Evolutionary conservation across 2,888 invertebrate species (phyloP), one percentile per base, ranked within the genome.

Genomic region (Fragum sueziense): DNA sequence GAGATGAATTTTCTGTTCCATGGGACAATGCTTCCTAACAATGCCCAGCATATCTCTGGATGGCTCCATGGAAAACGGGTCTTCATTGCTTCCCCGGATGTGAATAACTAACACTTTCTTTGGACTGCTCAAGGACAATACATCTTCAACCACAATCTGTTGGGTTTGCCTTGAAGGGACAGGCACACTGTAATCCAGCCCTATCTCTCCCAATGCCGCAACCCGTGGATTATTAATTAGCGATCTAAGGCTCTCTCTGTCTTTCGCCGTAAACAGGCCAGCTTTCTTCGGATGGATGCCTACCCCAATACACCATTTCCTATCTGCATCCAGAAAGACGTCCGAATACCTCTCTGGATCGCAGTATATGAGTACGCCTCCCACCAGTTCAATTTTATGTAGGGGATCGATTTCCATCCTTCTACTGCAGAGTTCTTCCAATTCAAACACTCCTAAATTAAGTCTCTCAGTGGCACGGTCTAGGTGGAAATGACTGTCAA

Each of bases 401-500:
- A 20, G 2, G 6, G 65, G 34, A 1, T 20, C 22, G 9, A 41
- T 11, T 27, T 41, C 65, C 14, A 31, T 41, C 4, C 4, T 20
- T 33, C 22, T 22, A 2, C 25, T 22, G 2, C 2, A n/a, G 4
- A 34, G 22, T n/a, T 37, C 37, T 37, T 65, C 41, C 7, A 41
- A 17, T 6, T 27, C 27, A n/a, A 17, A 34, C 2, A 65, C 17
- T n/a, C n/a, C n/a, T n/a, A 25, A 22, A 22, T 33, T n/a, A 29
- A 65, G 27, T 20, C 41, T n/a, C 9, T 31, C 22, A 17, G 33
- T 20, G 17, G 31, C 33, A 3, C 65, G 37, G 27, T 65, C 65
- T 27, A 37, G 41, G 20, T 65, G 65, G 41, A 65, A 65, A 33
- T 65, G 65, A 25, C 65, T 65, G 41, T 65, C 65, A 22, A 65